Percentiles rank a stretch among this genome's conserved stretches.
These are phyloP conservation scores for Peromyscus polionotus DNA, from an alignment of 2,113 vertebrate genomes.

Conservation along the genomic window DNA sequence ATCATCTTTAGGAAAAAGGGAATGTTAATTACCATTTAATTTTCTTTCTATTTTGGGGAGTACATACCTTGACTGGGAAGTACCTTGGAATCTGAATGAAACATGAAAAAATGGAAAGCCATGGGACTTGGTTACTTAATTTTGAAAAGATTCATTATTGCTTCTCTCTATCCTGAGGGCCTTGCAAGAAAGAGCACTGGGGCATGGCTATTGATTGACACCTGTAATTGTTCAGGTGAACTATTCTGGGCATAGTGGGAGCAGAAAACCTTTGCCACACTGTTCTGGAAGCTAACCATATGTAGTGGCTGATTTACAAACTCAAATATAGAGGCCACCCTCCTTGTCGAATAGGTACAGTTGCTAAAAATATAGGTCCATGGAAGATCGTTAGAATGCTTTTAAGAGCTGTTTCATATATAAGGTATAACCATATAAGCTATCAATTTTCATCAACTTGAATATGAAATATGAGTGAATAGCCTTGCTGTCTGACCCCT, in stretches of 20 bases:
- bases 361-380: not conserved
- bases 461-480: too few species aligned
- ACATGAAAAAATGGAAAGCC: not conserved
- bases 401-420: too few species aligned
- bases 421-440: too few species aligned
- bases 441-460: too few species aligned
- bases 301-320: not conserved
- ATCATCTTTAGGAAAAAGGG: not conserved
- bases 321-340: not conserved
- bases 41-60: not conserved
- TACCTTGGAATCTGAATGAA: not conserved
- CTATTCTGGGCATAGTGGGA: not conserved
- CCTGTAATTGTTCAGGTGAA: not conserved
- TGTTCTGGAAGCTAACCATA: not conserved
- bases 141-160: not conserved
- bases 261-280: not conserved
- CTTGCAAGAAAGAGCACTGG: not conserved
- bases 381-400: not conserved
- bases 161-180: not conserved
- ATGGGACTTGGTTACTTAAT: not conserved
- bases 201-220: not conserved
- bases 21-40: not conserved
- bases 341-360: not conserved
- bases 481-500: too few species aligned
- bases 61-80: not conserved